Base-by-base conservation (phyloP, 2,888 invertebrate species). In the Calephelis perditalis region DNA sequence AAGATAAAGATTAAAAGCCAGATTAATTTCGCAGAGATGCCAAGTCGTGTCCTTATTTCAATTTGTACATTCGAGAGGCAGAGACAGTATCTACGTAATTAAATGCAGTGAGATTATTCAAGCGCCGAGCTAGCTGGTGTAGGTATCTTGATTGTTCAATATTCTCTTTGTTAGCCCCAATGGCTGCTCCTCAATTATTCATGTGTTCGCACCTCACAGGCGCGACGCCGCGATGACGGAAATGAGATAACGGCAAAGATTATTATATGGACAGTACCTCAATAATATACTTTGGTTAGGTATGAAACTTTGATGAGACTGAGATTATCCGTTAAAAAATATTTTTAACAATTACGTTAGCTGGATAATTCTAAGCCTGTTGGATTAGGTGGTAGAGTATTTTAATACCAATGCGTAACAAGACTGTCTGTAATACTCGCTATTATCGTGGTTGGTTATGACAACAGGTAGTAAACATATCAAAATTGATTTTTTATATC, bases 111-210 rank as follows among this genome's bases (percentile, higher is more conserved):
- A 52, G 52, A 52, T 52, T 52, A 52, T 52, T 52, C 52, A 52
- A 52, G 49, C 49, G 6, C 49, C 36, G 11, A 52, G 36, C 52
- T 52, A 52, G 52, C 52, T 52, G 9, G 52, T 52, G 35, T 52
- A 52, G 52, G 52, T 52, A 52, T 52, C 52, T 52, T 60, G 62
- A 58, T 57, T 43, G 46, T 59, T 60, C 59, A 57, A 62, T 58
- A 63, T 60, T 47, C 47, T 43, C 9, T 60, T 58, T 61, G 61
- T 60, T 52, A 57, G 57, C 37, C 57, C 37, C 61, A 60, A 60
- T 59, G 63, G 60, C 40, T 60, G 63, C 63, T 35, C 49, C 70
- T 78, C 75, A 78, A 78, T 78, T 77, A 79, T 79, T 79, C 77
- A 79, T 76, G 75, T 71, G 74, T 73, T 79, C 73, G 72, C 77